phyloP scores from a whole-genome alignment of 1,140 invertebrate species.

The Chrysopa pallens region DNA sequence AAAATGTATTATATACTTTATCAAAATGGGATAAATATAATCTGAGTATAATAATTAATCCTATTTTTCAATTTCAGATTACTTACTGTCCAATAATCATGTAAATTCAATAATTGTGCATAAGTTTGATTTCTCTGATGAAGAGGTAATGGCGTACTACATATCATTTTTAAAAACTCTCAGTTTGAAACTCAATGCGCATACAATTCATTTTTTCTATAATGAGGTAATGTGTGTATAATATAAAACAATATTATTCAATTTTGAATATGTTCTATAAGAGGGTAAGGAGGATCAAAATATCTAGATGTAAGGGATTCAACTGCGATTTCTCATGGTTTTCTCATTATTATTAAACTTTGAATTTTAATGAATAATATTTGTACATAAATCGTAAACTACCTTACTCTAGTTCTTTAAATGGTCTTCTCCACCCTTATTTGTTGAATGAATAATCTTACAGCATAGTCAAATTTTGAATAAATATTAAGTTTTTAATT shows the following conservation, averaged over 20 bases:
- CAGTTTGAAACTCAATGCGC: conserved; percentile 93
- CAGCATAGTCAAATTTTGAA: background rate
- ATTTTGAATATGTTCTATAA: too few species aligned
- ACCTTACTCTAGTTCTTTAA: too few species aligned
- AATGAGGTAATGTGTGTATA: conserved; percentile 73
- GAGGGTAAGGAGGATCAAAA: too few species aligned
- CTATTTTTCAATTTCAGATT: conserved; percentile 58
- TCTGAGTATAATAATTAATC: conserved; percentile 3
- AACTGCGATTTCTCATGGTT: too few species aligned
- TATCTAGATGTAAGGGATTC: too few species aligned
- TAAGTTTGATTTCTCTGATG: conserved; percentile 99
- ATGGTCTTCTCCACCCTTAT: background rate
- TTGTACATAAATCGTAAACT: too few species aligned
- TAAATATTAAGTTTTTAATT: conserved; percentile 4
- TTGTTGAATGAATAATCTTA: background rate
- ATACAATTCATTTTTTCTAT: conserved; percentile 99
- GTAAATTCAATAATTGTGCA: conserved; percentile 99
- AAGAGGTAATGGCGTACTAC: conserved; percentile 99
- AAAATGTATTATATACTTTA: too few species aligned
- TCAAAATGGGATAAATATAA: too few species aligned
- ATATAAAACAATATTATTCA: too few species aligned
- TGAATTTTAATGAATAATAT: too few species aligned
- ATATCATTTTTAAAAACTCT: conserved; percentile 98
- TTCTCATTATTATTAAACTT: too few species aligned
- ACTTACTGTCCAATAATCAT: conserved; percentile 97